A percentile compares a stretch with the other conserved stretches of the same genome.
Conservation (phyloP, 2,888 invertebrate species). For the Ecliptopera silaceata region DNA sequence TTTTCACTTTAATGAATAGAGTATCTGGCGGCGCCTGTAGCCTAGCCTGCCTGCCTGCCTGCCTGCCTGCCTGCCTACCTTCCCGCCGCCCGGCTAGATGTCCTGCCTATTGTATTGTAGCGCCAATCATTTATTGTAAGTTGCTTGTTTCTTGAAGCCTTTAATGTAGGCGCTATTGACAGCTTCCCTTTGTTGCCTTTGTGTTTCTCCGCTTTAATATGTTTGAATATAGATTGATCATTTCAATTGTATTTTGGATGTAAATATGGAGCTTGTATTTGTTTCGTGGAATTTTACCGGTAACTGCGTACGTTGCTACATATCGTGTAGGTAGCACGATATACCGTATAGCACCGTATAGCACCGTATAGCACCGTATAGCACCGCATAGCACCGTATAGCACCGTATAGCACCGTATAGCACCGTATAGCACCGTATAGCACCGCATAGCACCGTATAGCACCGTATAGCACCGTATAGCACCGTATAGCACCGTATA, state of each 20-base stretch:
- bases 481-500: too few relatives aligned
- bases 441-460: too few relatives aligned
- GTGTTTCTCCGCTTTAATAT: constrained; percentile 21
- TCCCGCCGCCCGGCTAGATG: constrained; percentile 20
- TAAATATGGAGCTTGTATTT: constrained; percentile 6
- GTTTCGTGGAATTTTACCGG: neutral
- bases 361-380: too few relatives aligned
- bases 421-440: too few relatives aligned
- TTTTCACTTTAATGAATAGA: constrained; percentile 36
- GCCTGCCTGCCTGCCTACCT: too few relatives aligned
- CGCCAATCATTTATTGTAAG: constrained; percentile 29
- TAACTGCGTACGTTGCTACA: too few relatives aligned
- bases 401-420: too few relatives aligned
- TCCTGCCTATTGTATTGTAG: constrained; percentile 27
- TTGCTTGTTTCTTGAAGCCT: constrained; percentile 32
- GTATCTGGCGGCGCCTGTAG: neutral
- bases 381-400: too few relatives aligned
- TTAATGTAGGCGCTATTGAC: constrained; percentile 32
- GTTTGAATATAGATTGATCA: constrained; percentile 21
- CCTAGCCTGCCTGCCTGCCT: neutral
- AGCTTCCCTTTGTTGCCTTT: constrained; percentile 31
- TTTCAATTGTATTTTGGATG: constrained; percentile 16
- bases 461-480: too few relatives aligned
- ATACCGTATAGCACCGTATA: too few relatives aligned
- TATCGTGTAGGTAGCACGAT: too few relatives aligned